A percentile compares a stretch with the other conserved stretches of the same genome.
These are phyloP conservation scores for Diglossa cyanea DNA, from an alignment of 2,797 vertebrate species.

Conservation along the genomic window DNA sequence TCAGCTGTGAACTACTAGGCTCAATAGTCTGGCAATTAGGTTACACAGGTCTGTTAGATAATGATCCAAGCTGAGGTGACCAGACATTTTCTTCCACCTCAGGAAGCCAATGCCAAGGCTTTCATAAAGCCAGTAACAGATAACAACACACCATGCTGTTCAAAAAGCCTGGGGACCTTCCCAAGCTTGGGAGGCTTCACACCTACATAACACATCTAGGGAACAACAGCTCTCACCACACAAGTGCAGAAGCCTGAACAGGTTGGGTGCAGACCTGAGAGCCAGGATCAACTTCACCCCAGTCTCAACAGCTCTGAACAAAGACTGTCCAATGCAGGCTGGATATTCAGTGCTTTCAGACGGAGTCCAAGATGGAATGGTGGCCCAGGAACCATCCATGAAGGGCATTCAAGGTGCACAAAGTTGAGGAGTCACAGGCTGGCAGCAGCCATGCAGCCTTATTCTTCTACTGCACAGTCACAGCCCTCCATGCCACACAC, in stretches of 20 bases:
- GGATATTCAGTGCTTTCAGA: background rate
- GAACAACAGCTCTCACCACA: background rate
- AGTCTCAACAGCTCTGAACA: background rate
- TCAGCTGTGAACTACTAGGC: background rate
- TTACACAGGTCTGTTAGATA: conserved; percentile 8
- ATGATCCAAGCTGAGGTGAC: background rate
- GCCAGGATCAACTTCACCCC: background rate
- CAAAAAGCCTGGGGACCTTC: background rate
- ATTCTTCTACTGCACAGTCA: background rate
- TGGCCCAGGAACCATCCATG: background rate
- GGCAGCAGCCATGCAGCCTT: background rate
- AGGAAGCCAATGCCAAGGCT: background rate
- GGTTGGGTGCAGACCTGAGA: background rate
- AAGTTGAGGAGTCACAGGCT: background rate
- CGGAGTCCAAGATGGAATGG: rapidly evolving
- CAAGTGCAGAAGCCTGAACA: background rate
- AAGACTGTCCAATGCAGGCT: background rate
- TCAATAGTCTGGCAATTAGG: conserved; percentile 11
- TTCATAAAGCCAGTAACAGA: background rate
- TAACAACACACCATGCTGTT: background rate
- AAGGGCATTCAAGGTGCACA: background rate
- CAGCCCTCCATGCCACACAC: background rate
- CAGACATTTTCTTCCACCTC: background rate
- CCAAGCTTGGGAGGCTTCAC: background rate
- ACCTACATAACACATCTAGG: background rate